Conservation (phyloP, 2,797 vertebrate species). For the Hemitrygon akajei region DNA sequence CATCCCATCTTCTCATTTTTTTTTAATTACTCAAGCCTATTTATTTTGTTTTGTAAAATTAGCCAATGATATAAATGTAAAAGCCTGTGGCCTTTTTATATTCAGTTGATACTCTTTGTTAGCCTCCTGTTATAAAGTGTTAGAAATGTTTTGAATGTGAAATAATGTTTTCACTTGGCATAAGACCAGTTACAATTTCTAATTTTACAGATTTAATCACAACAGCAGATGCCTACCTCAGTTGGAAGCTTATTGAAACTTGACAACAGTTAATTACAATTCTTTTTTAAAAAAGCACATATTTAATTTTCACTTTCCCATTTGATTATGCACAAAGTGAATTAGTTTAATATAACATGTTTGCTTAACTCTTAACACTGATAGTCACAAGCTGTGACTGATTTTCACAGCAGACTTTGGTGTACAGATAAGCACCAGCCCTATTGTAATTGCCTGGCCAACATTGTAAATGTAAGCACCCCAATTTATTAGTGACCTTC, state of each 20-base stretch:
- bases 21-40: too few relatives aligned
- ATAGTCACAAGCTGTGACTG: neutral
- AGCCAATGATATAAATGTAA: neutral
- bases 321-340: conserved; percentile 23
- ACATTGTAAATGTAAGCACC: neutral
- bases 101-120: neutral
- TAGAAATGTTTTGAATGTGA: neutral
- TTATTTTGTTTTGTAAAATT: neutral
- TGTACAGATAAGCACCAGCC: neutral
- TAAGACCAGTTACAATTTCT: neutral
- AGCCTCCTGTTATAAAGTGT: neutral
- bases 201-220: conserved; percentile 16
- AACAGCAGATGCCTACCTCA: conserved; percentile 34
- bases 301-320: conserved; percentile 29
- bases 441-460: neutral
- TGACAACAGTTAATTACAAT: conserved; percentile 26
- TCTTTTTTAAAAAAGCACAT: neutral
- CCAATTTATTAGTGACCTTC: neutral
- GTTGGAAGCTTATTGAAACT: conserved; percentile 29
- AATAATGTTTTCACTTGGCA: neutral
- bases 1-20: neutral
- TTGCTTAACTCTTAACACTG: neutral
- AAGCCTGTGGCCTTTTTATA: too few relatives aligned
- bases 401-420: neutral
- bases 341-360: neutral